phyloP scores from a whole-genome alignment of 2,888 invertebrate genomes.

The Ormia ochracea region DNA sequence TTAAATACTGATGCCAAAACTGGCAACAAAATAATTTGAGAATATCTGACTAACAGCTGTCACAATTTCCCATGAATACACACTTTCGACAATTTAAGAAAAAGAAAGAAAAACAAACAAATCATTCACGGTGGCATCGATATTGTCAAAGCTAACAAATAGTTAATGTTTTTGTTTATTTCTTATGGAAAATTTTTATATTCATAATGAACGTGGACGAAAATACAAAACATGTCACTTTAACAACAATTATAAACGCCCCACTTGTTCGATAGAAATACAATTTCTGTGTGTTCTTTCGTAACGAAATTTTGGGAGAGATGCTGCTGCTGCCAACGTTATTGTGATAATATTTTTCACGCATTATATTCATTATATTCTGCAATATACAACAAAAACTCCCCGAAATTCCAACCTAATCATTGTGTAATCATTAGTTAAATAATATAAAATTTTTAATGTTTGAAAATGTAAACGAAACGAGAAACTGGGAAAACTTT shows the following conservation, averaged over 20 bases:
- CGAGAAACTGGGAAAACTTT: conserved; percentile 65
- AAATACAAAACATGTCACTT: conserved; percentile 36
- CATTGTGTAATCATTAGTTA: conserved; percentile 75
- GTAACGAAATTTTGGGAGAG: conserved; percentile 7
- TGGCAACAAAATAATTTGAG: conserved; percentile 62
- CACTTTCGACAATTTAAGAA: conserved; percentile 17
- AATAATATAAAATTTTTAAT: conserved; percentile 68
- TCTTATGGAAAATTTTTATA: conserved; percentile 27
- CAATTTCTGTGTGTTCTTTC: background rate
- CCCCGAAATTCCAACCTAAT: conserved; percentile 68
- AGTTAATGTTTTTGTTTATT: background rate
- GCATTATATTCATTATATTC: conserved; percentile 55
- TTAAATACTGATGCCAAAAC: conserved; percentile 33
- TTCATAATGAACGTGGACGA: conserved; percentile 34
- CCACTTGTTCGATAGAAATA: conserved; percentile 59
- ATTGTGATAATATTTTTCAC: conserved; percentile 59
- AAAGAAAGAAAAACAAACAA: conserved; percentile 59
- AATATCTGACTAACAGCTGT: conserved; percentile 72
- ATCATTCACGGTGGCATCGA: conserved; percentile 69
- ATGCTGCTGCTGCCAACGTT: conserved; percentile 35
- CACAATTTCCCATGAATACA: conserved; percentile 71
- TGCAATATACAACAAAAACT: conserved; percentile 22
- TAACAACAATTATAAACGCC: conserved; percentile 55
- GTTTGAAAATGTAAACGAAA: conserved; percentile 26
- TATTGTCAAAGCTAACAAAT: conserved; percentile 61